Base-by-base conservation (phyloP, 1,140 invertebrate species). In the Diachasma alloeum region DNA sequence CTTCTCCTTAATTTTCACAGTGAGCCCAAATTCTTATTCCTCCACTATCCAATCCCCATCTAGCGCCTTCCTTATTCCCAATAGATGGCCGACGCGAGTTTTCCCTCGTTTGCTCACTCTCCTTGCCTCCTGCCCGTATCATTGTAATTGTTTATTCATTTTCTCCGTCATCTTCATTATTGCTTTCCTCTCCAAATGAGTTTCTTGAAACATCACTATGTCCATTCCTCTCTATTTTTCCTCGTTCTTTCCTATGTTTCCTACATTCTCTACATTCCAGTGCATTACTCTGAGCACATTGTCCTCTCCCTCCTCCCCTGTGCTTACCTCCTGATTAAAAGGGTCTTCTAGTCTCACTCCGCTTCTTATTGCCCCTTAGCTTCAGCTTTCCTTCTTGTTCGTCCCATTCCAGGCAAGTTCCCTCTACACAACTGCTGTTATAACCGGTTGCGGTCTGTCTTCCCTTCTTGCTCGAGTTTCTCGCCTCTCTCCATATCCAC, bases 211-310 rank as follows among this genome's bases (percentile, higher is more conserved):
- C n/a, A n/a, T n/a, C n/a, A n/a, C n/a, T n/a, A n/a, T n/a, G n/a
- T n/a, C n/a, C n/a, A n/a, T n/a, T n/a, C n/a, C n/a, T n/a, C n/a
- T n/a, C n/a, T n/a, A n/a, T n/a, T n/a, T n/a, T n/a, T n/a, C n/a
- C n/a, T n/a, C n/a, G n/a, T n/a, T n/a, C n/a, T n/a, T n/a, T n/a
- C n/a, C n/a, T n/a, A n/a, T n/a, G n/a, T n/a, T n/a, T n/a, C n/a
- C n/a, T n/a, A n/a, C n/a, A n/a, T n/a, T n/a, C n/a, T n/a, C n/a
- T n/a, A n/a, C n/a, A n/a, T n/a, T n/a, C n/a, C n/a, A 0, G 79
- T 77, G 80, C 19, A 78, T 83, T 48, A 80, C 81, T 15, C 68
- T 59, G 15, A 81, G 6, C 13, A 81, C 42, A 0, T 78, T 31
- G 11, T 75, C 53, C 44, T 81, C 71, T 6, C 5, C 46, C n/a